Evolutionary conservation across 2,888 invertebrate species (phyloP), one percentile per base, ranked within the genome.

Genomic region (Flexamia atlantica): DNA sequence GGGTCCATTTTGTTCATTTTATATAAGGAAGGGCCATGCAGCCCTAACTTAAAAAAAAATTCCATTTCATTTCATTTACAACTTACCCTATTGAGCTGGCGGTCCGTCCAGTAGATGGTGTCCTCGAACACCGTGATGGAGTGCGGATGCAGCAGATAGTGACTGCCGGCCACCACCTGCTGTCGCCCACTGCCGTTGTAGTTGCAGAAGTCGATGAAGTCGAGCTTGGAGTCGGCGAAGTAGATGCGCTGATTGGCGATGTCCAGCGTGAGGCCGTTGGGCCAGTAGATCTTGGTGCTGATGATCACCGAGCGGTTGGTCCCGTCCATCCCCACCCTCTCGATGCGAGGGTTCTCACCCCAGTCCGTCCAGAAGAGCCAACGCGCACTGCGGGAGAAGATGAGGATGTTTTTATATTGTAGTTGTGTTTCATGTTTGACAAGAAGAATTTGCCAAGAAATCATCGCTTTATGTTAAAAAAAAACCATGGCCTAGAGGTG

Each of bases 331-430:
- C 98, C 98, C 7, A 98, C 95, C 84, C 98, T 92, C 90, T 99
- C 99, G 84, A 99, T 96, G 0, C 98, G 92, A 0, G 99, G 99
- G 90, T 98, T 96, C 90, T 98, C 97, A 60, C 99, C 99, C 99
- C 99, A 99, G 90, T 99, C 99, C 0, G 98, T 98, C 99, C 99
- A 99, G 92, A 99, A 99, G 83, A 99, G 92, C 94, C 96, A 96
- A 3, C 95, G 92, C 0, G 97, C 86, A 10, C 87, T 87, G 76
- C 30, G 23, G 64, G 28, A 28, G 23, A 46, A 46, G 46, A 9
- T 46, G 2, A 46, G 17, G 46, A 7, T 46, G 40, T 40, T 40
- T 40, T 40, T 40, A 40, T 40, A 9, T 9, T 40, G 40, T 40
- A 40, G 12, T n/a, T n/a, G n/a, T n/a, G n/a, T n/a, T n/a, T n/a